A percentile compares a stretch with the other conserved stretches of the same genome.
Conservation (phyloP, 1,140 invertebrate species). For the Dendroctonus valens region DNA sequence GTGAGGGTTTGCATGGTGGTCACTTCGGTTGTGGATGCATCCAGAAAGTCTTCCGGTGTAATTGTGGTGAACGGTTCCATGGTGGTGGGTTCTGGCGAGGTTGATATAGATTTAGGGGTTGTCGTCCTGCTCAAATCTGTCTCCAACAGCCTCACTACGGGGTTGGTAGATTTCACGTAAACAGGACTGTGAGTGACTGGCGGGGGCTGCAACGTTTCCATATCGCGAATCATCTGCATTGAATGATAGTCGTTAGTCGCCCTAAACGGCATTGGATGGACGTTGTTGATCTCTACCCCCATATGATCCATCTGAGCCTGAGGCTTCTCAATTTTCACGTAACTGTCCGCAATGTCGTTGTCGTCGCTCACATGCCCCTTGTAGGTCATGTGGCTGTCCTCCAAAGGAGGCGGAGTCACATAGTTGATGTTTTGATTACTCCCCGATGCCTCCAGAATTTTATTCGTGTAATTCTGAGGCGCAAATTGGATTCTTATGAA, state of each 20-base stretch:
- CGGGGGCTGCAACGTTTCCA: conserved; percentile 49
- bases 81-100: conserved; percentile 5
- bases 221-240: conserved; percentile 45
- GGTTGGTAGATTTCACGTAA: conserved; percentile 28
- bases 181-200: conserved; percentile 37
- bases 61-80: background rate
- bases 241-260: conserved; percentile 18
- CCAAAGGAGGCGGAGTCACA: conserved; percentile 37
- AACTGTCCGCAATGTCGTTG: conserved; percentile 48
- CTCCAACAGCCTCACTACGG: conserved; percentile 24
- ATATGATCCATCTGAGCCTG: conserved; percentile 46
- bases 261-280: conserved; percentile 18
- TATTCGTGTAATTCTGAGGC: conserved; percentile 29
- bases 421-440: conserved; percentile 42
- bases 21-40: conserved; percentile 40
- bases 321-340: conserved; percentile 52
- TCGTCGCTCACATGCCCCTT: conserved; percentile 52
- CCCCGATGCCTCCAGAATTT: conserved; percentile 35
- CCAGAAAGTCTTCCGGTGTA: background rate
- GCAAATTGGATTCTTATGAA: conserved; percentile 38
- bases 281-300: conserved; percentile 25
- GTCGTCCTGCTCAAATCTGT: conserved; percentile 12
- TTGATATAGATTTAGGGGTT: background rate
- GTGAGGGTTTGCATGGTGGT: conserved; percentile 53
- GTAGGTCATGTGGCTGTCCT: conserved; percentile 39